Percentiles rank a stretch among this genome's conserved stretches.
Conservation (phyloP, 2,113 vertebrate genomes). For the Clarias magur region DNA sequence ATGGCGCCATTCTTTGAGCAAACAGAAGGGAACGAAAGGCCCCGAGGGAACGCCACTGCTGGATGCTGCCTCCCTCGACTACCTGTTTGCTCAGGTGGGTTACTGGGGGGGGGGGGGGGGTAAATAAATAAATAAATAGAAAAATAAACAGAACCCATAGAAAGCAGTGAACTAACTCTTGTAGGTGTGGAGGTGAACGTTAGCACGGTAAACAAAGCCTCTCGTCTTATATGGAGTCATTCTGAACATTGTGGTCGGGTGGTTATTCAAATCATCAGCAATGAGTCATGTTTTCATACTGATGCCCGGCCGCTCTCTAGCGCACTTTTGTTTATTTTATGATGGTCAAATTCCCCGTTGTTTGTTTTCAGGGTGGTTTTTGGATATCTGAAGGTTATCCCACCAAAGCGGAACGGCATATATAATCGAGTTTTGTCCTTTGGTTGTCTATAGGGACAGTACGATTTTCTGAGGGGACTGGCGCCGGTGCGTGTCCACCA, state of each 20-base stretch:
- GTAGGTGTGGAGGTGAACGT: background rate
- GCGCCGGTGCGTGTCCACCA: conserved; percentile 82
- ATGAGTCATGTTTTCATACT: background rate
- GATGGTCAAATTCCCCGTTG: background rate
- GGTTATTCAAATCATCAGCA: conserved; percentile 37
- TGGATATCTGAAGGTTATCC: background rate
- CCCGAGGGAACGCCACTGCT: conserved; percentile 87
- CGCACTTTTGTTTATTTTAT: conserved; percentile 9
- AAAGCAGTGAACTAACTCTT: background rate
- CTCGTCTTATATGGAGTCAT: background rate
- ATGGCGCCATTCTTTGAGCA: conserved; percentile 88
- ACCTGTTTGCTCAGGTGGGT: conserved; percentile 91
- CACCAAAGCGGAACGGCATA: background rate
- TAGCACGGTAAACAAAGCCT: conserved; percentile 1
- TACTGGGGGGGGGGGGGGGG: no score
- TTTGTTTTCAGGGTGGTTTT: background rate
- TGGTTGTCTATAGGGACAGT: conserved; percentile 78
- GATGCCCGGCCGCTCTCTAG: background rate
- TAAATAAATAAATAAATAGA: background rate
- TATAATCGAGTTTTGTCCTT: background rate
- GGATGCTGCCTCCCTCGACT: conserved; percentile 85
- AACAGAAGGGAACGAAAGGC: conserved; percentile 73
- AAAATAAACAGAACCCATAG: background rate
- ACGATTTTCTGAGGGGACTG: conserved; percentile 87
- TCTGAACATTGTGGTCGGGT: conserved; percentile 3